Base-by-base conservation (phyloP, 2,888 invertebrate species). In the Harpalus rubripes region DNA sequence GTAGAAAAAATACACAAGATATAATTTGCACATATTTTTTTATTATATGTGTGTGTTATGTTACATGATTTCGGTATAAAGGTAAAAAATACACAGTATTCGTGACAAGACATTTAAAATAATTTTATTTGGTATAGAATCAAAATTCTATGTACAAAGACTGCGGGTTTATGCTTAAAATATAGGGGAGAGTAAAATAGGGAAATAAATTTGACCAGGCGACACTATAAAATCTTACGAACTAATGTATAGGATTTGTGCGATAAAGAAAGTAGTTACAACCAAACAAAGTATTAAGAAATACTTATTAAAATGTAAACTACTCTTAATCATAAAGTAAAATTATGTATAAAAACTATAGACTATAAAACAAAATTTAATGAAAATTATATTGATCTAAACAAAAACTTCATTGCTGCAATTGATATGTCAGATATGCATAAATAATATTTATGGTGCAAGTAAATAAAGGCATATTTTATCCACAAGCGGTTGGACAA, bases 61-160 rank as follows among this genome's bases (percentile, higher is more conserved):
- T 12, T 59, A 15, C 12, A 59, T n/a, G n/a, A 59, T 44, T 44
- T 44, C 41, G 72, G 72, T 44, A 74, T 74, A 44, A 44, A 74
- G 72, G 72, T 74, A 74, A 74, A 74, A 74, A 74, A 74, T 74
- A 44, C 22, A 74, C 68, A 44, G 15, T 41, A 44, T 68, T 41
- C 41, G n/a, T 68, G 39, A 68, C 68, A 68, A 68, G 32, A 74
- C 44, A 16, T 44, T 26, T 10, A 32, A 68, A 41, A 74, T 74
- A 74, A 63, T 18, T 74, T 74, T 74, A 74, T 74, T 68, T 74
- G 44, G 18, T 41, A 74, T 74, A 74, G 72, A 74, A 44, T 74
- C 16, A 41, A 74, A 68, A 74, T 44, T 44, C 72, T 74, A 74
- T 74, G 72, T 74, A 74, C 72, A 74, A 22, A 41, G 15, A n/a